Percentiles rank a stretch among this genome's conserved stretches.
These are phyloP conservation scores for Cremastinae sp. DNA, from an alignment of 2,888 invertebrate species.

Conservation along the genomic window DNA sequence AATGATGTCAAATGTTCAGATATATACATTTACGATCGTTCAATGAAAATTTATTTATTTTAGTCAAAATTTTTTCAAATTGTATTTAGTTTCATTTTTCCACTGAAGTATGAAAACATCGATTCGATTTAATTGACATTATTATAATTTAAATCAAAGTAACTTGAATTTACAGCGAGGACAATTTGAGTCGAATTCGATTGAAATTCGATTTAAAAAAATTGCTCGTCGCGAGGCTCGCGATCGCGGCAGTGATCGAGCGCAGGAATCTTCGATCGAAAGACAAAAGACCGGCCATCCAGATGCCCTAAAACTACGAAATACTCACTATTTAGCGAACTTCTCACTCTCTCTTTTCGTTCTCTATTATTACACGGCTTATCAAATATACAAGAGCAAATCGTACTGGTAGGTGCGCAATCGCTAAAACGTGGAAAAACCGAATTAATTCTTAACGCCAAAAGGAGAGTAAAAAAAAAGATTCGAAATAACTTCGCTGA, in stretches of 20 bases:
- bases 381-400: conserved; percentile 61
- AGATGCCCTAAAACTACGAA: conserved; percentile 56
- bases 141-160: too few relatives aligned
- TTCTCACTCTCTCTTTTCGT: conserved; percentile 31
- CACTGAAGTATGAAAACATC: too few relatives aligned
- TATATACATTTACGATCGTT: too few relatives aligned
- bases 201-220: neutral
- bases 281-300: conserved; percentile 47
- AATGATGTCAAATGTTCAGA: too few relatives aligned
- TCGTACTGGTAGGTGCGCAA: conserved; percentile 55
- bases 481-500: neutral
- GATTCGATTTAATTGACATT: too few relatives aligned
- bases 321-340: conserved; percentile 60
- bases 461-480: conserved; percentile 35
- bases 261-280: conserved; percentile 29
- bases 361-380: conserved; percentile 55
- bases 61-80: too few relatives aligned
- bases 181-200: neutral
- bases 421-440: conserved; percentile 49
- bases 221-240: conserved; percentile 10
- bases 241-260: conserved; percentile 41
- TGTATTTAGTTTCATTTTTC: too few relatives aligned
- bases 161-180: too few relatives aligned
- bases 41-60: too few relatives aligned
- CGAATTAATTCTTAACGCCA: conserved; percentile 27